Percentiles rank a stretch among this genome's conserved stretches.
These are phyloP conservation scores for Bombus sylvicola DNA, from an alignment of 1,140 invertebrate genomes.

Conservation along the genomic window DNA sequence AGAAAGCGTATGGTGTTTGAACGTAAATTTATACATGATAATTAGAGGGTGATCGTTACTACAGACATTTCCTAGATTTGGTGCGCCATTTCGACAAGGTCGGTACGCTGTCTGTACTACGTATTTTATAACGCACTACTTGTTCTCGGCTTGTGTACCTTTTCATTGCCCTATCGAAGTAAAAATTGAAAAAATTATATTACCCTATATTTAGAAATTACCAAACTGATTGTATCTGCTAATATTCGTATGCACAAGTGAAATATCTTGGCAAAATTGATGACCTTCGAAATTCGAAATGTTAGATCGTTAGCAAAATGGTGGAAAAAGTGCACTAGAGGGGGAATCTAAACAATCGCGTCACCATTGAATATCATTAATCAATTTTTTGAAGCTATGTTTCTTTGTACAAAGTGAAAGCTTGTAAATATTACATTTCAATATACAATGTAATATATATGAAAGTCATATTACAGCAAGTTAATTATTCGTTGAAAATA, in stretches of 20 bases:
- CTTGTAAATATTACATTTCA: not conserved
- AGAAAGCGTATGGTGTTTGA: not conserved
- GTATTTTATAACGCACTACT: constrained; percentile 35
- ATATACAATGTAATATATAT: not conserved
- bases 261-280: not conserved
- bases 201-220: not conserved
- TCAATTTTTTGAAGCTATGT: not conserved
- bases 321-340: constrained; percentile 48
- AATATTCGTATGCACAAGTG: not conserved
- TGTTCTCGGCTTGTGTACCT: not conserved
- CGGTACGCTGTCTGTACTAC: constrained; percentile 45
- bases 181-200: not conserved
- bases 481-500: not conserved
- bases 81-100: constrained; percentile 57
- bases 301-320: constrained; percentile 52
- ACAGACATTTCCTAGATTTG: constrained; percentile 8
- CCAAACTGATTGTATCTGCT: not conserved
- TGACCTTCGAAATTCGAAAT: constrained; percentile 47
- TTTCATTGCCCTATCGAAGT: not conserved
- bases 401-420: not conserved
- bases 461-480: not conserved
- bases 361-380: constrained; percentile 13
- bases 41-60: not conserved
- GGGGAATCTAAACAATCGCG: constrained; percentile 52
- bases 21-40: too few relatives aligned